Percentiles rank a stretch among this genome's conserved stretches.
These are phyloP conservation scores for Dendrolimus pini DNA, from an alignment of 2,888 invertebrate genomes.

Conservation along the genomic window DNA sequence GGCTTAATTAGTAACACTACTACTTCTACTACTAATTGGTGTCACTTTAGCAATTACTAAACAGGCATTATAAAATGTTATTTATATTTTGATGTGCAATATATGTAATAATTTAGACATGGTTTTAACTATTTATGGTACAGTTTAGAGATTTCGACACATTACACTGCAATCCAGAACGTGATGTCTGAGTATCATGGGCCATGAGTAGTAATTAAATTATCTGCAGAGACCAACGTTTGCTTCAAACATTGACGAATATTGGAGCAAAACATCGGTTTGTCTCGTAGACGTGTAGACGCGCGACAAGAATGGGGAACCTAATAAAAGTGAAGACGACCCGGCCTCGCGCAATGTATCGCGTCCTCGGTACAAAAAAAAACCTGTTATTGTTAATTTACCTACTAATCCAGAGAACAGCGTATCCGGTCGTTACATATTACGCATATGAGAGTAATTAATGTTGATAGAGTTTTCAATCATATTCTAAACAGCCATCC, in stretches of 20 bases:
- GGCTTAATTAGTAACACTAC: too few relatives aligned
- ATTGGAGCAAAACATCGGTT: not conserved
- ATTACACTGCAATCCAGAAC: too few relatives aligned
- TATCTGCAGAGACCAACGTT: too few relatives aligned
- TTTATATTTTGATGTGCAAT: not conserved
- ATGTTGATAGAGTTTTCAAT: conserved; percentile 2
- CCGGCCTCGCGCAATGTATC: conserved; percentile 33
- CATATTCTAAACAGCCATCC: conserved; percentile 11
- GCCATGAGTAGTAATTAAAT: too few relatives aligned
- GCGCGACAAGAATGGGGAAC: conserved; percentile 35
- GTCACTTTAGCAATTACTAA: conserved; percentile 3
- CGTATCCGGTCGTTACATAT: conserved; percentile 37
- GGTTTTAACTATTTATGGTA: too few relatives aligned
- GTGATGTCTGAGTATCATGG: too few relatives aligned
- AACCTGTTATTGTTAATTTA: conserved; percentile 56
- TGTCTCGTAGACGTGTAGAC: not conserved
- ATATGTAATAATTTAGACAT: too few relatives aligned
- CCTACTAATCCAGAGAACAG: conserved; percentile 57
- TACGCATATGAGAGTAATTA: conserved; percentile 19
- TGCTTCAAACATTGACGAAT: not conserved
- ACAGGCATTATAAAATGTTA: not conserved
- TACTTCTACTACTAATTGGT: too few relatives aligned
- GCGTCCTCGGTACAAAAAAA: conserved; percentile 51
- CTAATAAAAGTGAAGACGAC: conserved; percentile 42
- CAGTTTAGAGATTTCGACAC: too few relatives aligned